A percentile compares a stretch with the other conserved stretches of the same genome.
phyloP scores from a whole-genome alignment of 1,140 invertebrate genomes.

The Drosophila arizonae region DNA sequence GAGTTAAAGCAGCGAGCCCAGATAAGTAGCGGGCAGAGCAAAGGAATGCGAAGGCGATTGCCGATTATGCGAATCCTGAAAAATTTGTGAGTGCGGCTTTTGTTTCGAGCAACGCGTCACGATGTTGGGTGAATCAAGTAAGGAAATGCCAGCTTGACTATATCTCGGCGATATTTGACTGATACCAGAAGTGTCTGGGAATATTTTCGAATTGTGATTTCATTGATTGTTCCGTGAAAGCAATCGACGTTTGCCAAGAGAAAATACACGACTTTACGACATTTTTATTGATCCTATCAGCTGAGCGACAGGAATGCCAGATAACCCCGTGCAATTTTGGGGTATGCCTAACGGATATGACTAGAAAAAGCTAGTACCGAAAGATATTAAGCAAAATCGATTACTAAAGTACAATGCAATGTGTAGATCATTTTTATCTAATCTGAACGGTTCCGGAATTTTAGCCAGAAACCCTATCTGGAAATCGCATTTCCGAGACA shows the following conservation, averaged over 20 bases:
- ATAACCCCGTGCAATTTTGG: constrained; percentile 4
- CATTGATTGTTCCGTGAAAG: constrained; percentile 40
- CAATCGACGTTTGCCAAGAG: not conserved
- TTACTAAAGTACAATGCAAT: too few species aligned
- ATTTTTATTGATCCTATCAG: constrained; percentile 24
- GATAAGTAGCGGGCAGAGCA: too few species aligned
- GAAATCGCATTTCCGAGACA: too few species aligned
- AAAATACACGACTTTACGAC: constrained; percentile 10
- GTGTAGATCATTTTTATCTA: not conserved
- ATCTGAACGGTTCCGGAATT: not conserved
- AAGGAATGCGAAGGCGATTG: constrained; percentile 13
- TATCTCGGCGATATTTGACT: constrained; percentile 45
- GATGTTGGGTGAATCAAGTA: constrained; percentile 24
- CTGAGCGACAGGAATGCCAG: not conserved
- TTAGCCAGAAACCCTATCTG: not conserved
- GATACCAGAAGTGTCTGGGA: constrained; percentile 34
- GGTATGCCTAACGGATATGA: constrained; percentile 15
- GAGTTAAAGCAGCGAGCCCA: not conserved
- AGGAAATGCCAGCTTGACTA: constrained; percentile 30
- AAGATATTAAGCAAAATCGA: not conserved
- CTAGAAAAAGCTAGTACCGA: not conserved
- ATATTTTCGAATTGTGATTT: constrained; percentile 62
- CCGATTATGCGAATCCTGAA: constrained; percentile 13
- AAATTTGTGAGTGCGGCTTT: constrained; percentile 1
- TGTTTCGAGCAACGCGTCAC: not conserved